phyloP scores from a whole-genome alignment of 2,888 invertebrate species.

The Himalopsyche tibetana region DNA sequence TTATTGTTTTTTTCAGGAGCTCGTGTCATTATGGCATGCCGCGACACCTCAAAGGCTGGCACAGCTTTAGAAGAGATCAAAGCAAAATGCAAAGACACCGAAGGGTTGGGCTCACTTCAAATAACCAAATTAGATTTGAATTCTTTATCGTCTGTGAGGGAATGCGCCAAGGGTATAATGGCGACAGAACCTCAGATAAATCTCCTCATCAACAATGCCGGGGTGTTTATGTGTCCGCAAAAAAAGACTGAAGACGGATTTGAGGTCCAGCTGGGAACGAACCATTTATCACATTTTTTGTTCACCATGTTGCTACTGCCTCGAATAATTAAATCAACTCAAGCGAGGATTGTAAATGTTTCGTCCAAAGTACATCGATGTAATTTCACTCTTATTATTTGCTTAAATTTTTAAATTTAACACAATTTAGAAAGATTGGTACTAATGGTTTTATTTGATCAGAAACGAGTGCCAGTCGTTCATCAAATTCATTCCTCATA shows the following conservation, averaged over 20 bases:
- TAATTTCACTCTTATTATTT: slow-evolving; percentile 65
- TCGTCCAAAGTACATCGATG: slow-evolving; percentile 74
- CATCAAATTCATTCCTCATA: too few relatives aligned
- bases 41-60: slow-evolving; percentile 73
- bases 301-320: slow-evolving; percentile 76
- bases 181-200: slow-evolving; percentile 71
- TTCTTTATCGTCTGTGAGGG: slow-evolving; percentile 71
- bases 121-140: slow-evolving; percentile 70
- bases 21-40: slow-evolving; percentile 78
- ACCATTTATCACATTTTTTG: slow-evolving; percentile 78
- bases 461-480: too few relatives aligned
- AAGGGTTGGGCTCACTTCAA: slow-evolving; percentile 69
- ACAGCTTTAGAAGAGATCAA: slow-evolving; percentile 68
- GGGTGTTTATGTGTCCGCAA: slow-evolving; percentile 77
- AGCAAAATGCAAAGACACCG: slow-evolving; percentile 66
- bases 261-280: slow-evolving; percentile 78
- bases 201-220: slow-evolving; percentile 75
- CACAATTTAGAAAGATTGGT: too few relatives aligned
- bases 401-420: too few relatives aligned
- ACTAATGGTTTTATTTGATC: too few relatives aligned
- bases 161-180: slow-evolving; percentile 70
- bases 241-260: slow-evolving; percentile 76
- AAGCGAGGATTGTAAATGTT: slow-evolving; percentile 76
- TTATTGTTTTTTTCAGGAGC: slow-evolving; percentile 70
- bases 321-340: slow-evolving; percentile 73